Percentiles rank a stretch among this genome's conserved stretches.
Evolutionary conservation across 1,140 invertebrate genomes (phyloP).

Genomic region (Drosophila ironensis): DNA sequence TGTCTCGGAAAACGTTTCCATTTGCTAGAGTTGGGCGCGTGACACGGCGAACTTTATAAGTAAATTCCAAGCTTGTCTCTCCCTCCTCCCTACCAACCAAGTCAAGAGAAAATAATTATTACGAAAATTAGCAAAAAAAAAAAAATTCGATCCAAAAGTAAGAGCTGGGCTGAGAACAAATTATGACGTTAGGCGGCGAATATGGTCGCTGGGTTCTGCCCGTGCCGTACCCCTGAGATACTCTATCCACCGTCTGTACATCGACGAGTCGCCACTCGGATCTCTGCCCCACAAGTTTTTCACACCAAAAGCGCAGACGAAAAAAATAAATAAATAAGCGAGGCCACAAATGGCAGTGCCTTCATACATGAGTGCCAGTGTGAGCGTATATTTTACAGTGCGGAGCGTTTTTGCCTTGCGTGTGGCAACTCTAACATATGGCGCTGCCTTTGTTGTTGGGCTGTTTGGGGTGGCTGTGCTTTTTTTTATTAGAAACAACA

Average conservation of each 20-base stretch:
- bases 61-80: too few species aligned
- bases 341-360: conserved; percentile 68
- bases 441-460: conserved; percentile 21
- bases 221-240: background rate
- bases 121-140: too few species aligned
- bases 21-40: background rate
- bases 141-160: too few species aligned
- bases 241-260: conserved; percentile 5
- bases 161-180: too few species aligned
- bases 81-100: too few species aligned
- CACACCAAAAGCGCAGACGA: conserved; percentile 56
- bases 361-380: conserved; percentile 17
- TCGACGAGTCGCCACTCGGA: conserved; percentile 23
- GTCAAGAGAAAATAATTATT: too few species aligned
- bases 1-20: conserved; percentile 6
- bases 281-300: conserved; percentile 66
- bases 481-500: conserved; percentile 45
- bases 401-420: conserved; percentile 54
- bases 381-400: background rate
- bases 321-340: conserved; percentile 44
- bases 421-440: conserved; percentile 76
- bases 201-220: background rate
- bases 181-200: too few species aligned
- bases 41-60: background rate
- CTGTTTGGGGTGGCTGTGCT: background rate